Percentiles rank a stretch among this genome's conserved stretches.
These are phyloP conservation scores for Lota lota DNA, from an alignment of 2,113 vertebrate genomes.

Conservation along the genomic window DNA sequence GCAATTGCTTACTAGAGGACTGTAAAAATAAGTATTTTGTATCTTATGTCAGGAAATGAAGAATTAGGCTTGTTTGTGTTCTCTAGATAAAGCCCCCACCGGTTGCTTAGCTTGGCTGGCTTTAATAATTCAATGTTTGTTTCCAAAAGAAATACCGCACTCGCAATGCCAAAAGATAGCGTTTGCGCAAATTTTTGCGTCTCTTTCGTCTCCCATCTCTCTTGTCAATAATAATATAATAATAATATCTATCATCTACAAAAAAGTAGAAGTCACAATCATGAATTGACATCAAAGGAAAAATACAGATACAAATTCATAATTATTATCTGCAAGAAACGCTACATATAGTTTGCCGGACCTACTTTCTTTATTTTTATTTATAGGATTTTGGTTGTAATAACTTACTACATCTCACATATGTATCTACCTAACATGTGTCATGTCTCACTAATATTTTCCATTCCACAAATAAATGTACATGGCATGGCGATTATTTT, in stretches of 20 bases:
- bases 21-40: neutral
- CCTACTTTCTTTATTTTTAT: no score
- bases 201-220: neutral
- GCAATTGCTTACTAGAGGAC: neutral
- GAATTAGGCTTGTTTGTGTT: slow-evolving; percentile 61
- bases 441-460: no score
- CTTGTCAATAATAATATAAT: neutral
- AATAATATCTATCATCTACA: no score
- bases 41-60: slow-evolving; percentile 63
- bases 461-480: no score
- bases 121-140: slow-evolving; percentile 65
- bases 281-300: neutral
- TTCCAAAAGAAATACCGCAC: slow-evolving; percentile 55
- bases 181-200: neutral
- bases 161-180: neutral
- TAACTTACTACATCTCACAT: no score
- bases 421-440: no score
- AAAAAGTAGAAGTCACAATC: neutral
- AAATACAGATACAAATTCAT: no score
- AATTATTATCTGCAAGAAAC: no score
- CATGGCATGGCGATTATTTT: no score
- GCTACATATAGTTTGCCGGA: no score
- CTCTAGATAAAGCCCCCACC: slow-evolving; percentile 43
- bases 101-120: slow-evolving; percentile 47
- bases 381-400: no score